Base-by-base conservation (phyloP, 1,140 invertebrate genomes). In the Magallana ariakensis region DNA sequence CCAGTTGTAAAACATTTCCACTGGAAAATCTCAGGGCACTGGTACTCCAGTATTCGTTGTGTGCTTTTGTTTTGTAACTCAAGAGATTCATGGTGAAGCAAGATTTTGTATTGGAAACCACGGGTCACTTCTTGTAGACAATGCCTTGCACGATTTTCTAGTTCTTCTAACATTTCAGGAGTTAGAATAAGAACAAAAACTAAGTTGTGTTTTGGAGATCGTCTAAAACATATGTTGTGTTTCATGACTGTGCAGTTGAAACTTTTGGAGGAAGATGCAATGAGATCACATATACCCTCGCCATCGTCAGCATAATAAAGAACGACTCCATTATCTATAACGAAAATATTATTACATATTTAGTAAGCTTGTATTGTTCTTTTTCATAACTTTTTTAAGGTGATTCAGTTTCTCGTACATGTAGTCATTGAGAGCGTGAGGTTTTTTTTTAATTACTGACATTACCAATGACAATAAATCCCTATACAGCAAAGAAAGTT, bases 111-210 rank as follows among this genome's bases (percentile, higher is more conserved):
- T 5, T 26, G 11, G 15, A 26, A 75, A 4, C 22, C 66, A 13
- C 22, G 33, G 5, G 22, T 13, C 10, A 75, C 33, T 75, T 26
- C 22, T 26, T 75, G 22, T 10, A 75, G 22, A 26, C 22, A 75
- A 75, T 33, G 66, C 9, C 33, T 75, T 46, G 66, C 22, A 10
- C 66, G 66, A 75, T 26, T 75, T 26, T 75, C 66, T 26, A 75
- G 66, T 75, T 75, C 66, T 75, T 75, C 66, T 33, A 75, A 33
- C 66, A 75, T 75, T 75, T 75, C 66, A 33, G 66, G 66, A 33
- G 66, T 75, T 26, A 75, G 11, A 75, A 75, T 26, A 75, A 75
- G 66, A 75, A 75, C 15, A 13, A 75, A 75, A 11, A 13, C 8
- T 9, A 26, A 13, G 66, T 26, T 26, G 10, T 75, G 11, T 26